Percentiles rank a stretch among this genome's conserved stretches.
phyloP scores from a whole-genome alignment of 1,140 invertebrate species.

The Chironomus striatipennis region DNA sequence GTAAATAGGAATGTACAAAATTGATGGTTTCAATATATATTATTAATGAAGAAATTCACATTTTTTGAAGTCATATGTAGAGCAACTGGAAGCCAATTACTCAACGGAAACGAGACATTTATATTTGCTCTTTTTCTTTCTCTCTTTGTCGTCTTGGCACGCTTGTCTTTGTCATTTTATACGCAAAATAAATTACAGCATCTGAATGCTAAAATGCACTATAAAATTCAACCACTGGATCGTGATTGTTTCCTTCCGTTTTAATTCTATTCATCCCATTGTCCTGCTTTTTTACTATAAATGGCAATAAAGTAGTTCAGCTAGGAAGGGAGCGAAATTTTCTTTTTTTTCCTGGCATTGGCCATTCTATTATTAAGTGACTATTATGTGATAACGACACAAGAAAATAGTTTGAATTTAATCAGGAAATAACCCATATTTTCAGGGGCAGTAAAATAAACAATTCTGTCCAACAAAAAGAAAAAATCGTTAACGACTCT shows the following conservation, averaged over 20 bases:
- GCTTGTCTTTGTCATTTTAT: not conserved
- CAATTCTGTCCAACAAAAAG: not conserved
- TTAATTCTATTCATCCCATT: not conserved
- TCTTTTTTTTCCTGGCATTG: not conserved
- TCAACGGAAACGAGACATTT: conserved; percentile 18
- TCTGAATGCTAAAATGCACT: conserved; percentile 7
- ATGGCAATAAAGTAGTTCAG: not conserved
- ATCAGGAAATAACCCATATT: conserved; percentile 22
- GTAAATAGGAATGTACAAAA: not conserved
- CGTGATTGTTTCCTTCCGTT: conserved; percentile 21
- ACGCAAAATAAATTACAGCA: not conserved
- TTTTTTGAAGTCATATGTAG: not conserved
- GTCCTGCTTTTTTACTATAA: not conserved
- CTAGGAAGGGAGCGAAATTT: not conserved
- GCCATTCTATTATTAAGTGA: conserved; percentile 2
- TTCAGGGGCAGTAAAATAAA: conserved; percentile 1
- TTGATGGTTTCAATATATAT: conserved; percentile 14
- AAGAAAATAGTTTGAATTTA: conserved; percentile 10
- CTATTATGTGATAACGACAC: conserved; percentile 21
- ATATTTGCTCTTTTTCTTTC: not conserved
- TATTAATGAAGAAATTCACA: conserved; percentile 8
- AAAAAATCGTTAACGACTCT: not conserved
- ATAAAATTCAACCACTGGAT: conserved; percentile 20
- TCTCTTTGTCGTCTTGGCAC: not conserved
- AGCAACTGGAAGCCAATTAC: conserved; percentile 20